Evolutionary conservation across 2,113 vertebrate genomes (phyloP).

Genomic region (Ammodytes dubius): DNA sequence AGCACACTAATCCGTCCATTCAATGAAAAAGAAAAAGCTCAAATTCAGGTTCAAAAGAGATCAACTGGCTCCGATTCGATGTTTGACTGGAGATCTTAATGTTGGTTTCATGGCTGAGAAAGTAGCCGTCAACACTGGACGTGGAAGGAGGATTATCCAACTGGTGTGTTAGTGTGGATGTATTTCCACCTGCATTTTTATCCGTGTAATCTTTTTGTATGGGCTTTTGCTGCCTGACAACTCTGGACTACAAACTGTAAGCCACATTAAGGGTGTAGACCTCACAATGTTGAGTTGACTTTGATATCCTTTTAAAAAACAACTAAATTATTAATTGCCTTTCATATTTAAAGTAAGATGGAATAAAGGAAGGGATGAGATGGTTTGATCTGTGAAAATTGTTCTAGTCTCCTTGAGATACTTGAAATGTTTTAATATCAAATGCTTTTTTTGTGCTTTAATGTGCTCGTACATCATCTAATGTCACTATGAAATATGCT

Average conservation of each 20-base stretch:
- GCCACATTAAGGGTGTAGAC: neutral
- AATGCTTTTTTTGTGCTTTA: conserved; percentile 18
- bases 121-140: neutral
- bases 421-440: conserved; percentile 40
- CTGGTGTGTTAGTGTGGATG: neutral
- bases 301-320: conserved; percentile 48
- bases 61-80: neutral
- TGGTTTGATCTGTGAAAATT: conserved; percentile 7
- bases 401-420: conserved; percentile 31
- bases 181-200: conserved; percentile 5
- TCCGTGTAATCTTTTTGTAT: conserved; percentile 33
- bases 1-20: conserved; percentile 51
- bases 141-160: conserved; percentile 5
- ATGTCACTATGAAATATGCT: conserved; percentile 2
- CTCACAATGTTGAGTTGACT: neutral
- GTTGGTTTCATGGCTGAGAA: conserved; percentile 6
- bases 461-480: conserved; percentile 17
- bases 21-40: neutral
- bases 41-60: conserved; percentile 13
- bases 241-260: conserved; percentile 29
- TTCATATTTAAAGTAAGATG: conserved; percentile 58
- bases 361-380: conserved; percentile 49
- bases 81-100: neutral
- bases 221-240: conserved; percentile 54
- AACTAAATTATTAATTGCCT: conserved; percentile 55